Percentiles rank a stretch among this genome's conserved stretches.
phyloP scores from a whole-genome alignment of 2,888 invertebrate species.

The Megalurothrips usitatus region DNA sequence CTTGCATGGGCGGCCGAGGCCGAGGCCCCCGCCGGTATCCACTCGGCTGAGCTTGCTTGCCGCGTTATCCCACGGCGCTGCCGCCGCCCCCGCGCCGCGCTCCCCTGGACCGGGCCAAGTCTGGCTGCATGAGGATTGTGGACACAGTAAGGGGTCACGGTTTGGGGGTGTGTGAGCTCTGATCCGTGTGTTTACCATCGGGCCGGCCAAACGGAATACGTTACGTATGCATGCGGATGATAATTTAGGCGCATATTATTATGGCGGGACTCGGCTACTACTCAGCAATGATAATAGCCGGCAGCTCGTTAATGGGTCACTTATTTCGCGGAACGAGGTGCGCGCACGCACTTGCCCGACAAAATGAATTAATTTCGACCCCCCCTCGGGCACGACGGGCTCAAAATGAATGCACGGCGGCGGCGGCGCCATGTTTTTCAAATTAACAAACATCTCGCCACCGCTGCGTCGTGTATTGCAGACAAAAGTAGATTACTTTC shows the following conservation, averaged over 20 bases:
- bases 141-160: neutral
- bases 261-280: neutral
- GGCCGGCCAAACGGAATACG: slow-evolving; percentile 1
- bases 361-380: too few relatives aligned
- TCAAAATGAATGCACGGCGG: too few relatives aligned
- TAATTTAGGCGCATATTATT: neutral
- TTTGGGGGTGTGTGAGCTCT: neutral
- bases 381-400: too few relatives aligned
- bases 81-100: too few relatives aligned
- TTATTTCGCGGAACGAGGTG: too few relatives aligned
- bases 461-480: too few relatives aligned
- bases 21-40: neutral
- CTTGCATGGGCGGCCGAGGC: neutral
- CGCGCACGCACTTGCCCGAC: too few relatives aligned
- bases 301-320: neutral
- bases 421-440: too few relatives aligned
- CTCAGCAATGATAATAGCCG: neutral
- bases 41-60: neutral
- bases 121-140: neutral
- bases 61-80: too few relatives aligned
- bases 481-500: too few relatives aligned
- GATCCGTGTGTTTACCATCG: slow-evolving; percentile 1
- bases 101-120: too few relatives aligned
- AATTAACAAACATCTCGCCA: too few relatives aligned
- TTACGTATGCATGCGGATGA: neutral